Percentiles rank a stretch among this genome's conserved stretches.
Conservation (phyloP, 2,797 vertebrate species). For the Oreochromis grahami region DNA sequence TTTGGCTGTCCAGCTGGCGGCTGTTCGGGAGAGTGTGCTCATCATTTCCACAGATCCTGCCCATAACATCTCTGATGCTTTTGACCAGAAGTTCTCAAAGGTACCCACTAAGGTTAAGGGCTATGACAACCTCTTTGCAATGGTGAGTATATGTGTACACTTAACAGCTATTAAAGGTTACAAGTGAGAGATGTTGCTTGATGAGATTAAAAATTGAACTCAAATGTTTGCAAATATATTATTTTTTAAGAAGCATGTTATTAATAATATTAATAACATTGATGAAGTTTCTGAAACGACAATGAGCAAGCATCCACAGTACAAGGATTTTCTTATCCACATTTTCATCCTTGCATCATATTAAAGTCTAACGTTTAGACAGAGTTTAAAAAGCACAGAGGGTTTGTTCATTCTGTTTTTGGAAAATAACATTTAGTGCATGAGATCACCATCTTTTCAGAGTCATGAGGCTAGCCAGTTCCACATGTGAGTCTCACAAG, state of each 20-base stretch:
- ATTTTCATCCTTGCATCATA: not conserved
- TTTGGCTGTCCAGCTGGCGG: conserved; percentile 90
- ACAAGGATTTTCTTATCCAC: not conserved
- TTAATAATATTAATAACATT: not conserved
- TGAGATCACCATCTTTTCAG: not conserved
- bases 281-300: not conserved
- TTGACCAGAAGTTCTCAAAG: conserved; percentile 98
- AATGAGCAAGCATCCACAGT: not conserved
- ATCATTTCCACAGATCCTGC: conserved; percentile 98
- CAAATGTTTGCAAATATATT: not conserved
- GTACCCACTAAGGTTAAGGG: conserved; percentile 96
- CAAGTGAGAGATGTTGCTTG: not conserved
- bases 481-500: not conserved
- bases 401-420: not conserved
- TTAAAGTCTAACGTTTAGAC: not conserved
- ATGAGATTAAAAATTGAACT: not conserved
- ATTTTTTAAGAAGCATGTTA: not conserved
- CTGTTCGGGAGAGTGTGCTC: conserved; percentile 91
- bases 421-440: not conserved
- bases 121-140: conserved; percentile 96
- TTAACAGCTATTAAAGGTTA: not conserved
- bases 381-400: not conserved
- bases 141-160: conserved; percentile 77
- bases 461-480: not conserved
- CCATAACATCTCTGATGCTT: conserved; percentile 96